Base-by-base conservation (phyloP, 2,797 vertebrate genomes). In the Balearica regulorum region DNA sequence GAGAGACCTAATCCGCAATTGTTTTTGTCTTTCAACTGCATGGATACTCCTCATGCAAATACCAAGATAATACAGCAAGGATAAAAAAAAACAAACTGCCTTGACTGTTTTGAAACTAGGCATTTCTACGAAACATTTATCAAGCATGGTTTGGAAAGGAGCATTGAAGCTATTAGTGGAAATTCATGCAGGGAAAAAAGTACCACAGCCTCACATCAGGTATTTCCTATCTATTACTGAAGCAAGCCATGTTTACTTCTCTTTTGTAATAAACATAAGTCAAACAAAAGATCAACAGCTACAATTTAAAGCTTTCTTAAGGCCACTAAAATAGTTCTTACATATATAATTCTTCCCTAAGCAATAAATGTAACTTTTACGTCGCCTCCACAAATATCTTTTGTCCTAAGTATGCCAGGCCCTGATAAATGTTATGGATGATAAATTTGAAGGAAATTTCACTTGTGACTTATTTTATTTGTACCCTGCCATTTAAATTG, bases 381-480 rank as follows among this genome's bases (percentile, higher is more conserved):
- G 65, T 79, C 0, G 7, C 37, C 60, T 82, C 16, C 71, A 77
- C 43, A 84, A 93, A 44, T 54, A 77, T 55, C n/a, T 87, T 64
- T 77, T 39, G 29, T 92, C 48, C 60, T 53, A 66, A 80, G 58
- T 9, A 60, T 10, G 53, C 28, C 78, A 90, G 62, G 33, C 43
- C 64, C 73, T 66, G 54, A 90, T 20, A 93, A 90, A 95, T 19
- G 15, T 46, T 91, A 83, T 4, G 21, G 77, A 90, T 85, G 81
- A 93, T 48, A 89, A 92, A 90, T 84, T 7, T 44, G 62, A 84
- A 83, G 57, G 57, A 93, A 89, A 91, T 77, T 76, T 79, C 51
- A 60, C 35, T 94, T 80, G 65, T 31, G 79, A 73, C 49, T 90
- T 83, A 26, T 62, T 96, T 96, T 92, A 89, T 93, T 94, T 89